phyloP scores from a whole-genome alignment of 2,888 invertebrate genomes.

The Oscheius onirici region DNA sequence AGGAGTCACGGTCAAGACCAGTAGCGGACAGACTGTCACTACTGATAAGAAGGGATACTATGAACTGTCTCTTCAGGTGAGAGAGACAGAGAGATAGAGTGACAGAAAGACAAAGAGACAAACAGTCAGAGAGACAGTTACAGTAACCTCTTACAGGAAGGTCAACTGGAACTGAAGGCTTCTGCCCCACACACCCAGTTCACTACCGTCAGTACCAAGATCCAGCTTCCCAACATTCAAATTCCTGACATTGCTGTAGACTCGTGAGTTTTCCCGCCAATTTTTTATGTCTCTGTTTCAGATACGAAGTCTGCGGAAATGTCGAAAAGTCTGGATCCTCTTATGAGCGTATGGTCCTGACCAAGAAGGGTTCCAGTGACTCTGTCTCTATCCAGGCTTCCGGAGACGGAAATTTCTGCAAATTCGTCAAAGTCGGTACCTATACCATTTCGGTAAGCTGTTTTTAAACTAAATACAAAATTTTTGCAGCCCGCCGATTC shows the following conservation, averaged over 20 bases:
- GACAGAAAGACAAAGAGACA: too few relatives aligned
- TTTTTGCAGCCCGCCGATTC: conserved; percentile 37
- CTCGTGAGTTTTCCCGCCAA: conserved; percentile 29
- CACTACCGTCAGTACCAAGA: conserved; percentile 26
- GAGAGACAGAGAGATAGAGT: too few relatives aligned
- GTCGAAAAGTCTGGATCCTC: conserved; percentile 46
- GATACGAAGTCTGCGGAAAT: conserved; percentile 53
- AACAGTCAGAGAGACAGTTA: neutral
- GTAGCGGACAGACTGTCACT: conserved; percentile 43
- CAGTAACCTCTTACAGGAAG: conserved; percentile 24
- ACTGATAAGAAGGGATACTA: conserved; percentile 42
- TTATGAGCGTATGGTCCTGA: conserved; percentile 37
- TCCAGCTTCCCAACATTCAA: conserved; percentile 39
- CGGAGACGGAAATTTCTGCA: conserved; percentile 54
- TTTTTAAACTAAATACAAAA: neutral
- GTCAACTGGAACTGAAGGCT: conserved; percentile 42
- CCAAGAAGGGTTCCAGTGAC: conserved; percentile 36
- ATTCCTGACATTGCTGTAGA: conserved; percentile 50
- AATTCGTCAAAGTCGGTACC: conserved; percentile 45
- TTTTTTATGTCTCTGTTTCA: conserved; percentile 19
- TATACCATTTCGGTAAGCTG: conserved; percentile 48
- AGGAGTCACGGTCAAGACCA: conserved; percentile 44
- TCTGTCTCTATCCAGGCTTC: conserved; percentile 43
- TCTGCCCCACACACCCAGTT: conserved; percentile 40
- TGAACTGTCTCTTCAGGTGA: conserved; percentile 33